Evolutionary conservation across 2,888 invertebrate species (phyloP).

Genomic region (Carterocephalus palaemon): DNA sequence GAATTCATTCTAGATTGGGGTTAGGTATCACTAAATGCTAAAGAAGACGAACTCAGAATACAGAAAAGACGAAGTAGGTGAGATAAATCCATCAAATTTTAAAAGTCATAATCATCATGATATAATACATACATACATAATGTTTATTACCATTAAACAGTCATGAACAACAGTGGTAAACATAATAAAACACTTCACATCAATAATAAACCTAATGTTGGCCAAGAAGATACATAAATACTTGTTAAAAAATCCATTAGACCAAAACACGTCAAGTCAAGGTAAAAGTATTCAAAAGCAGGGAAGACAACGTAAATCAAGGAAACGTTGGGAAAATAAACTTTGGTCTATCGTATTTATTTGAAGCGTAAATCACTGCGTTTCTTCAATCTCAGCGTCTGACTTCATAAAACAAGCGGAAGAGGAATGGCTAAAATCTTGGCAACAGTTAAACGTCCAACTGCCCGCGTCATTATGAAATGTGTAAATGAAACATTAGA

Average conservation of each 20-base stretch:
- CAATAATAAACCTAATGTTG: too few species aligned
- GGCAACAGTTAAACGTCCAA: conserved; percentile 23
- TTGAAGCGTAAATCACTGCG: conserved; percentile 43
- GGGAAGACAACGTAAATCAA: conserved; percentile 26
- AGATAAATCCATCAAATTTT: too few species aligned
- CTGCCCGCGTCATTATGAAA: conserved; percentile 3
- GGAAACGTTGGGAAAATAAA: conserved; percentile 33
- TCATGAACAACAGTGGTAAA: too few species aligned
- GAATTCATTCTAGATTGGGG: too few species aligned
- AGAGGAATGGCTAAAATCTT: conserved; percentile 32
- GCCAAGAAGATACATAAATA: conserved; percentile 6
- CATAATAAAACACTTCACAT: too few species aligned
- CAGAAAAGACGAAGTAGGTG: too few species aligned
- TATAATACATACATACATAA: too few species aligned
- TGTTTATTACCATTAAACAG: too few species aligned
- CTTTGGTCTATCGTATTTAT: conserved; percentile 38
- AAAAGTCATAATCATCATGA: too few species aligned
- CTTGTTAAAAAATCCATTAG: conserved; percentile 4
- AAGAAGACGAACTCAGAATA: too few species aligned
- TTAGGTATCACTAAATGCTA: too few species aligned
- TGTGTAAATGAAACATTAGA: not conserved
- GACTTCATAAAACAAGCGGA: conserved; percentile 31
- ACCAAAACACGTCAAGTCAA: conserved; percentile 9
- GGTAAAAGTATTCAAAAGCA: conserved; percentile 19
- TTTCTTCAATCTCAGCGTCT: conserved; percentile 28